Evolutionary conservation across 2,888 invertebrate species (phyloP), one percentile per base, ranked within the genome.

Genomic region (Agonopterix subpropinquella): DNA sequence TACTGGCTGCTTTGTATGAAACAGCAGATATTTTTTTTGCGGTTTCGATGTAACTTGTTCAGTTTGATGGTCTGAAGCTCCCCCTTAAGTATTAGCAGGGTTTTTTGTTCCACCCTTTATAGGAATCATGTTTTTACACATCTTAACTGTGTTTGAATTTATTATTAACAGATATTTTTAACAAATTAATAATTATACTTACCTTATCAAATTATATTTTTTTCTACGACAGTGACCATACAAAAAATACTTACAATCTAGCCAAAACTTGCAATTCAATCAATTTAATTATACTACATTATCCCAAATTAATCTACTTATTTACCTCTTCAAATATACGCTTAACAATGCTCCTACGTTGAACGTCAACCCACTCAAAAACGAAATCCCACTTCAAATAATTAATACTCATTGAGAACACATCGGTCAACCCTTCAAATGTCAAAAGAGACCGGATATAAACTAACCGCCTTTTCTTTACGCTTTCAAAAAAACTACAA

Each of bases 391-490:
- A 83, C 87, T 88, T 73, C 74, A 85, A 79, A 80, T 86, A 88
- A 88, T 88, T 88, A 87, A 83, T 78, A 73, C 84, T 73, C 79
- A 82, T 84, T 84, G 75, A 83, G 69, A 73, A 69, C 73, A 69
- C 73, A 72, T 74, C 75, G 77, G 76, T 74, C 75, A 77, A 75
- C 81, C 84, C 82, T 79, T 65, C 70, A 76, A 77, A 80, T 67
- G 80, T 82, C 81, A 84, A 81, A 78, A 74, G 69, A 71, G 57
- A 61, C 85, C 87, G 88, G 88, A 88, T 84, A 88, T 87, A 88
- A 88, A 88, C 88, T 83, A 79, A 85, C 87, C 88, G 88, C 88
- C 88, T 86, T 84, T 88, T 88, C 86, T 87, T 88, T 85, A 73
- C 88, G 80, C 87, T 73, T 67, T 61, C 60, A 70, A 72, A 71